Evolutionary conservation across 2,797 vertebrate genomes (phyloP), one percentile per base, ranked within the genome.

Genomic region (Rhynchonycteris naso): DNA sequence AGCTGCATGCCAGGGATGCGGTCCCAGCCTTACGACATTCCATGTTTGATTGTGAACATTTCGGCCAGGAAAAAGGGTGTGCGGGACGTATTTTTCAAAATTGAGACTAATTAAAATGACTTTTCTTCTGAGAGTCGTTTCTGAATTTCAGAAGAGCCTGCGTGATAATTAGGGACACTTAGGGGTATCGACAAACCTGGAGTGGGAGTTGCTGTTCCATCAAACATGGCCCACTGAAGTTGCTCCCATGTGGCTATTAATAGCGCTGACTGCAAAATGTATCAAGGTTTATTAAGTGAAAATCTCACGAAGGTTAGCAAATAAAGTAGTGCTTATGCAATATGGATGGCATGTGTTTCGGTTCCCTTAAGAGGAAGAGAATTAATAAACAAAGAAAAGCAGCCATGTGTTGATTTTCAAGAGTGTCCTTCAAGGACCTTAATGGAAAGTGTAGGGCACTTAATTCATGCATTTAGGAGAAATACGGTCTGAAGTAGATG

Each of bases 31-130:
- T n/a, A 26, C 1, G 4, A 47, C 30, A 80, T 50, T 80, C 35
- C 33, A 4, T 30, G 35, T 72, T 90, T 58, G 68, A 58, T 28
- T 50, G 81, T 54, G 35, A 28, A 33, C 10, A 21, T 75, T 74
- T 86, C 0, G 1, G 52, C 65, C 35, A 65, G 30, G 54, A 78
- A 88, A 88, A 95, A 84, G 79, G 63, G 71, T 38, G 4, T 28
- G 66, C 72, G 38, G 65, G 35, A 79, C 79, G 33, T 38, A 90
- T 79, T 95, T 96, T 90, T 82, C 72, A 91, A 97, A 96, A 96
- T 69, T 90, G 84, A 88, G 16, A 28, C 54, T 95, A 96, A 97
- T 97, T 93, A 97, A 95, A 93, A 94, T 94, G 87, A 95, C 95
- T 96, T 95, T 95, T 88, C 91, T 94, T 95, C 63, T 33, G 81